phyloP scores from a whole-genome alignment of 2,797 vertebrate species.

The Lepus townsendii region DNA sequence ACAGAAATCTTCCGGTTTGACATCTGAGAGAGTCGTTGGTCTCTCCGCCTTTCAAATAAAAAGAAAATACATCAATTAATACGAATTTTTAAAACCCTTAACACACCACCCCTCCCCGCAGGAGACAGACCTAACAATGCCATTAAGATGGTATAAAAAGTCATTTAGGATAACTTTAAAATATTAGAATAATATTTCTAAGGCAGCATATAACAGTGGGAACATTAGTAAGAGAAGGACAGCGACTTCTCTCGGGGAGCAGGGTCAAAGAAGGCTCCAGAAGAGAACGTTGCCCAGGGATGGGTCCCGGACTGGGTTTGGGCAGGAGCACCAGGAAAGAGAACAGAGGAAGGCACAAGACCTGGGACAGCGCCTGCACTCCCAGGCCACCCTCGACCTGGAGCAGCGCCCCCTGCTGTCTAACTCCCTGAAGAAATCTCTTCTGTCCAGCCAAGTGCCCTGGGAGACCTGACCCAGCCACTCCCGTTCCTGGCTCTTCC shows the following conservation, averaged over 20 bases:
- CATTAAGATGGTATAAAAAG: too few relatives aligned
- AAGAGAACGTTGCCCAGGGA: background rate
- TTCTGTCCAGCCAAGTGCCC: background rate
- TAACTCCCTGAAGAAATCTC: background rate
- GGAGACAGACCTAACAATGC: background rate
- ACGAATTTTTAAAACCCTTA: too few relatives aligned
- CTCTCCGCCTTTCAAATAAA: too few relatives aligned
- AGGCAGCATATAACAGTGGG: background rate
- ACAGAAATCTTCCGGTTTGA: too few relatives aligned
- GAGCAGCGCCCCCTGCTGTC: background rate
- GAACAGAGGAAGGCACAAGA: fast-evolving
- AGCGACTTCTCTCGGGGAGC: too few relatives aligned
- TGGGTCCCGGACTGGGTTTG: too few relatives aligned
- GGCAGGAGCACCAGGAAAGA: background rate
- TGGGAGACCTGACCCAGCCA: background rate
- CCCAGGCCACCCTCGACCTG: background rate
- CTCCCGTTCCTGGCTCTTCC: too few relatives aligned
- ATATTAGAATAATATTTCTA: too few relatives aligned
- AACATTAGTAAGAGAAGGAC: background rate
- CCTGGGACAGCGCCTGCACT: background rate
- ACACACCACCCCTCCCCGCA: too few relatives aligned
- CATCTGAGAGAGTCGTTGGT: too few relatives aligned
- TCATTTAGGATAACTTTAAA: background rate
- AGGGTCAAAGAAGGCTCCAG: background rate
- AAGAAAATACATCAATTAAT: too few relatives aligned